Evolutionary conservation across 2,797 vertebrate species (phyloP), one percentile per base, ranked within the genome.

Genomic region (Rhinophrynus dorsalis): DNA sequence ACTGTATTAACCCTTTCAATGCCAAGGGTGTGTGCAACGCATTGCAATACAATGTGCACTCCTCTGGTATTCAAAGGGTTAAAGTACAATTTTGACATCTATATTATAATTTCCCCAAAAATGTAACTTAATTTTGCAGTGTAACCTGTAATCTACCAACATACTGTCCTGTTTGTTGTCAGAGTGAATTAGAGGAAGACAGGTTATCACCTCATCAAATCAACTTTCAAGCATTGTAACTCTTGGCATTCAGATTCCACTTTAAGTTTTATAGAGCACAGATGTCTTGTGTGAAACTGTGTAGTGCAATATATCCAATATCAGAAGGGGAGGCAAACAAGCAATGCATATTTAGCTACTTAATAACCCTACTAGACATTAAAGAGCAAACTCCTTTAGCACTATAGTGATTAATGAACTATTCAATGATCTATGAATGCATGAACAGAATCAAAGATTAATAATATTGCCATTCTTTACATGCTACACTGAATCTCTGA

Each of bases 281-380:
- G 59, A 57, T 64, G 59, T 71, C 58, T 23, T 17, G 21, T 38
- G 35, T 40, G 33, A n/a, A 26, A 58, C 55, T 58, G 26, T 24
- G 18, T 30, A 20, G 68, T 45, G 24, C 51, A 57, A 40, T 23
- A 17, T 63, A 59, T 38, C 50, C 44, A 64, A 50, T 48, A 71
- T 42, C 23, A 29, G 30, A 57, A 71, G 33, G 54, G 27, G 27
- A 51, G 45, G n/a, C 54, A 64, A 56, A 70, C 58, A 56, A 48
- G 58, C 50, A 57, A 71, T 64, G 60, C 68, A 58, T 37, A 48
- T 64, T 71, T 64, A 57, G 51, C 18, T 64, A 64, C 60, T 62
- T 64, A 72, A 65, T 64, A 47, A 50, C 24, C 69, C 42, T 50
- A 44, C 61, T 18, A 42, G 18, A 65, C 54, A 65, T 65, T 58